Conservation (phyloP, 2,113 vertebrate species). For the Oreotrochilus melanogaster region DNA sequence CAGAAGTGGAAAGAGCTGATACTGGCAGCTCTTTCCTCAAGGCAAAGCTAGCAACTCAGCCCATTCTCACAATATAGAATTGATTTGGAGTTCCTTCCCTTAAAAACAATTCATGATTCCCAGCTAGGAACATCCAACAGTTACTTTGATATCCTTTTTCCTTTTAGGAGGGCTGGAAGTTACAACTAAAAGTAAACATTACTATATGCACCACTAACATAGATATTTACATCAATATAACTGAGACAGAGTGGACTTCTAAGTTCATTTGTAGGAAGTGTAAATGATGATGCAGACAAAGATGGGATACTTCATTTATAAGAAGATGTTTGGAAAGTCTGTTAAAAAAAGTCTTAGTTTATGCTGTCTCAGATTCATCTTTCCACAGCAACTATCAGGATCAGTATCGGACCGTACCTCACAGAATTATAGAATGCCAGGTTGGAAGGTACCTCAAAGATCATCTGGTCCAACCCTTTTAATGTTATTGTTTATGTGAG, state of each 20-base stretch:
- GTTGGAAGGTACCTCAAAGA: no score
- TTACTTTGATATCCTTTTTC: not conserved
- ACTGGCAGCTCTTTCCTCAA: not conserved
- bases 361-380: not conserved
- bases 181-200: not conserved
- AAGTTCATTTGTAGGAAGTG: not conserved
- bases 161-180: not conserved
- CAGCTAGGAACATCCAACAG: not conserved
- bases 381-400: not conserved
- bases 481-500: no score
- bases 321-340: not conserved
- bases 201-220: not conserved
- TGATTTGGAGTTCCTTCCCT: not conserved
- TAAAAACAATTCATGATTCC: not conserved
- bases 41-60: not conserved
- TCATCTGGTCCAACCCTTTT: no score
- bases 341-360: not conserved
- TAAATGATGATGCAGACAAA: not conserved
- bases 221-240: not conserved
- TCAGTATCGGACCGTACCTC: not conserved
- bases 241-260: not conserved
- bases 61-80: not conserved
- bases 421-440: no score
- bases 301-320: not conserved
- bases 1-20: not conserved